A percentile compares a stretch with the other conserved stretches of the same genome.
Evolutionary conservation across 2,113 vertebrate species (phyloP).

Genomic region (Heterotilapia buettikoferi): DNA sequence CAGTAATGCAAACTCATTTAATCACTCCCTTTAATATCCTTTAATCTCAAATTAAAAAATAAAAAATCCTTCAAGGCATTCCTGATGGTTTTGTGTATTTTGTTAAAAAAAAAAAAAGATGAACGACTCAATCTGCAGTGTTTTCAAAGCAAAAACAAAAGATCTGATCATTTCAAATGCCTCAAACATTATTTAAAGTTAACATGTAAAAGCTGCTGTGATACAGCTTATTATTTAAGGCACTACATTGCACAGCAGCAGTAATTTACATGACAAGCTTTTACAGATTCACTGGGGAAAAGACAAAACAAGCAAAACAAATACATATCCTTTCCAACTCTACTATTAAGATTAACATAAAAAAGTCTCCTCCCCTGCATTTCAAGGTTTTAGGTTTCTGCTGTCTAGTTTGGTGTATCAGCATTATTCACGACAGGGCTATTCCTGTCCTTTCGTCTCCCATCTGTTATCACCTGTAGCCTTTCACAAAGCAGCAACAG

Average conservation of each 20-base stretch:
- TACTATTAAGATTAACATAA: neutral
- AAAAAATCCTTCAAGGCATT: neutral
- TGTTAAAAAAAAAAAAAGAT: accelerated
- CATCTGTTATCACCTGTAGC: slow-evolving; percentile 30
- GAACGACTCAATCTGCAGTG: neutral
- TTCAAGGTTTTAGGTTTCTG: neutral
- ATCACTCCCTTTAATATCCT: neutral
- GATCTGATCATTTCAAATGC: neutral
- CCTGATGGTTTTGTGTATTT: neutral
- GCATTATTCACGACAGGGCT: neutral
- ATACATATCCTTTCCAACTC: neutral
- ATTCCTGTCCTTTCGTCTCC: neutral
- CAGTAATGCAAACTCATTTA: neutral
- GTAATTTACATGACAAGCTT: neutral
- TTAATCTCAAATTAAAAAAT: neutral
- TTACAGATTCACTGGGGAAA: neutral
- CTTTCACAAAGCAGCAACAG: neutral
- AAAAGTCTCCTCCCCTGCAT: neutral
- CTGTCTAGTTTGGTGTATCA: neutral
- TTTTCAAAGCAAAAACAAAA: neutral
- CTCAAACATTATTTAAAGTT: neutral
- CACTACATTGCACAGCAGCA: neutral
- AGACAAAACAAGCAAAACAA: neutral
- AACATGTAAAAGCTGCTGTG: neutral
- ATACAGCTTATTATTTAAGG: neutral